Conservation (phyloP, 1,140 invertebrate genomes). For the Drosophila rufa region DNA sequence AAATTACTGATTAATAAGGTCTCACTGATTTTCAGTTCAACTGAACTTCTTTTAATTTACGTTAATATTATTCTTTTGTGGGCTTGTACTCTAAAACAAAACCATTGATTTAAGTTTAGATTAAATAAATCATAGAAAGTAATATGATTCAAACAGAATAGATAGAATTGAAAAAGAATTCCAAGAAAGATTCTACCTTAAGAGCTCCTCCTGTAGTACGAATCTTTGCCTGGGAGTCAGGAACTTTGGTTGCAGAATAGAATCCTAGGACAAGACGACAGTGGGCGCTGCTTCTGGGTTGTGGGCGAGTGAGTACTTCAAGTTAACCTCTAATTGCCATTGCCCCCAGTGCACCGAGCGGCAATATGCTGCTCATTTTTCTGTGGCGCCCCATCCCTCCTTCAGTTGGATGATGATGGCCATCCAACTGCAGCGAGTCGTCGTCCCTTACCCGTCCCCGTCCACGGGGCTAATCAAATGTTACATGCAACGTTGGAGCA, state of each 20-base stretch:
- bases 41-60: background rate
- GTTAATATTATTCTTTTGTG: background rate
- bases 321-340: constrained; percentile 77
- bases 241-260: constrained; percentile 39
- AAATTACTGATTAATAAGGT: too few species aligned
- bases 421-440: constrained; percentile 27
- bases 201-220: background rate
- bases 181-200: background rate
- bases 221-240: constrained; percentile 1
- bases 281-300: background rate
- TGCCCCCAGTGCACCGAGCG: constrained; percentile 66
- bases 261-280: constrained; percentile 21
- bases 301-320: constrained; percentile 39
- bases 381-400: background rate
- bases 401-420: background rate
- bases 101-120: too few species aligned
- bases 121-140: too few species aligned
- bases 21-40: background rate
- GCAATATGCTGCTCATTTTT: constrained; percentile 64
- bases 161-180: background rate
- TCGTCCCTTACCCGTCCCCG: constrained; percentile 42
- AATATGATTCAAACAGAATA: too few species aligned
- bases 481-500: constrained; percentile 69
- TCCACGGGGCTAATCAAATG: constrained; percentile 76
- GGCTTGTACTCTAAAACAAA: too few species aligned